Evolutionary conservation across 2,113 vertebrate genomes (phyloP), one percentile per base, ranked within the genome.

Genomic region (Pongo pygmaeus): DNA sequence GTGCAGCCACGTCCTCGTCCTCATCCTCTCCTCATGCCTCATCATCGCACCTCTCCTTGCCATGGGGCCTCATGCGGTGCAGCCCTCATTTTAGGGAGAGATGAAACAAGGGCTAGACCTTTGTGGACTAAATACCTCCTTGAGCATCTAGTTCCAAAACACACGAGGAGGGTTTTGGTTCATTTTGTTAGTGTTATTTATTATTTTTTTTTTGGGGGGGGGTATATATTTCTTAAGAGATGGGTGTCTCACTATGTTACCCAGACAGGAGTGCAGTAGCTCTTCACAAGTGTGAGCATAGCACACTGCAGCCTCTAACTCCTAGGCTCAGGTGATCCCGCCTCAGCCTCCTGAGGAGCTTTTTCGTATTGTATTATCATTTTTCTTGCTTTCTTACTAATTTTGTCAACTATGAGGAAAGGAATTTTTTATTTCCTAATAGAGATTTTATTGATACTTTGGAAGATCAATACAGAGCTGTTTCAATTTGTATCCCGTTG

Each of bases 41-140:
- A 30, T 64, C 27, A 27, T 64, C 12, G 4, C 55, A 8, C 14
- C 23, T 50, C 32, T 77, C 30, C 88, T 4, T 61, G 13, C 90
- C 35, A 4, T 50, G 8, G 32, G n/a, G 40, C 11, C 75, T 17
- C 6, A 0, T 22, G n/a, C 12, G 23, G 59, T 43, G 7, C 17
- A 20, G 48, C 40, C n/a, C 55, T 74, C 46, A 72, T n/a, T 18
- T 78, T 18, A 27, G 14, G 20, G 43, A 52, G 23, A 10, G 20
- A 32, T 2, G 48, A 7, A 38, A 80, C 22, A 18, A 52, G 4
- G 9, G 10, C 43, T 79, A 79, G 57, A 77, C 25, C 30, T 70
- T 40, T 87, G 0, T 20, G 20, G 59, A n/a, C 70, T 40, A 18
- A 38, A 52, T 6, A 1, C 20, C 3, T 20, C 23, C 10, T 25